These are phyloP conservation scores for Philonicus albiceps DNA, from an alignment of 2,888 invertebrate genomes.

Conservation along the genomic window DNA sequence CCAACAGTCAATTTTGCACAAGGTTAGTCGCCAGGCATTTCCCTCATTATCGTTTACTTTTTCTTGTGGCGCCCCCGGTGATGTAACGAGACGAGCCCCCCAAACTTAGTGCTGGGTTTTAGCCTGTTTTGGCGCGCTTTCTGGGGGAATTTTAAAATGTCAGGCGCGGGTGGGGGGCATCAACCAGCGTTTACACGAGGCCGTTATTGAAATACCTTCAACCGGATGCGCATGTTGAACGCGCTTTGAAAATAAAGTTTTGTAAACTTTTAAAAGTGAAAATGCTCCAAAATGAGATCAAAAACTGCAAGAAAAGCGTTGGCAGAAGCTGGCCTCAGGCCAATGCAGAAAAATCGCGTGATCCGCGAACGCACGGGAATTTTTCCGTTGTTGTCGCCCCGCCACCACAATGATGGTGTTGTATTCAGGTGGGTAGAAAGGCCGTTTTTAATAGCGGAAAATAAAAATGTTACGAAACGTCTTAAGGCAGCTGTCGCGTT, in stretches of 20 bases:
- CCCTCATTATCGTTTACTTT: background rate
- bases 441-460: background rate
- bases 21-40: slow-evolving; percentile 14
- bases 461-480: background rate
- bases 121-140: background rate
- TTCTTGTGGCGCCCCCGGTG: background rate
- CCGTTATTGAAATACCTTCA: background rate
- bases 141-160: background rate
- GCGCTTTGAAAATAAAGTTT: background rate
- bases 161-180: background rate
- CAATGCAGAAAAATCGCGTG: slow-evolving; percentile 9
- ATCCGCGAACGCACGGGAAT: background rate
- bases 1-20: background rate
- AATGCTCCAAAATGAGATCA: background rate
- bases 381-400: background rate
- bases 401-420: background rate
- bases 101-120: background rate
- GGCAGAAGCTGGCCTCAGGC: background rate
- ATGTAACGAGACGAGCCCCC: slow-evolving; percentile 15
- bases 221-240: background rate
- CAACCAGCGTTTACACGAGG: background rate
- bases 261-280: background rate
- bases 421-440: slow-evolving; percentile 11
- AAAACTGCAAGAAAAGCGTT: background rate
- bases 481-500: background rate